A percentile compares a stretch with the other conserved stretches of the same genome.
Conservation (phyloP, 2,888 invertebrate genomes). For the Linnaemya vulpina region DNA sequence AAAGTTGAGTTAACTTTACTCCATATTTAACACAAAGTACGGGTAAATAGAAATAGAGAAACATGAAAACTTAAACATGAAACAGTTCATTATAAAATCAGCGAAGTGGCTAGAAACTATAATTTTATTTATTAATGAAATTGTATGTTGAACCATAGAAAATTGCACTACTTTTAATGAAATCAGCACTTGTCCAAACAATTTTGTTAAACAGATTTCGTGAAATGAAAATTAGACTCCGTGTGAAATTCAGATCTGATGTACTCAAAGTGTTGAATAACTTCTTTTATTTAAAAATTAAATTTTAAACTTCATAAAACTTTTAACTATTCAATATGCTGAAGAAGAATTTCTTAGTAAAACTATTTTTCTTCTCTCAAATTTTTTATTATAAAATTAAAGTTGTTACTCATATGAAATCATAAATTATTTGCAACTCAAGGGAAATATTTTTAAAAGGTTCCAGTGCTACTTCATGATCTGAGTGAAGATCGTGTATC, state of each 20-base stretch:
- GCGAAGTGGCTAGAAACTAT: constrained; percentile 12
- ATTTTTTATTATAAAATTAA: too few relatives aligned
- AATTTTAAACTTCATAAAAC: neutral
- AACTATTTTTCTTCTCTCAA: too few relatives aligned
- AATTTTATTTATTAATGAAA: neutral
- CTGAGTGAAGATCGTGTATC: too few relatives aligned
- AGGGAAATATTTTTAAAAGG: too few relatives aligned
- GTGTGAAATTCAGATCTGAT: neutral
- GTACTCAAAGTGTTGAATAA: neutral
- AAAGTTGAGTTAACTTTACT: constrained; percentile 33
- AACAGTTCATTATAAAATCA: constrained; percentile 20
- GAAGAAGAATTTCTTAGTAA: neutral
- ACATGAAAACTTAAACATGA: neutral
- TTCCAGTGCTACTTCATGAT: too few relatives aligned
- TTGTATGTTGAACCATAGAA: neutral
- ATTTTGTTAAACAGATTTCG: constrained; percentile 22
- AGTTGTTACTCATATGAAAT: too few relatives aligned
- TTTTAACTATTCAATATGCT: too few relatives aligned
- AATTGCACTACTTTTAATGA: constrained; percentile 5
- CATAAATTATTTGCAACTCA: too few relatives aligned
- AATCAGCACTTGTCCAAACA: constrained; percentile 27
- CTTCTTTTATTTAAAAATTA: neutral
- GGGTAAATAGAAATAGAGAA: neutral
- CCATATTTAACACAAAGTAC: constrained; percentile 35
- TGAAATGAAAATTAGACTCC: neutral